Conservation (phyloP, 2,113 vertebrate species). For the Otus sunia region DNA sequence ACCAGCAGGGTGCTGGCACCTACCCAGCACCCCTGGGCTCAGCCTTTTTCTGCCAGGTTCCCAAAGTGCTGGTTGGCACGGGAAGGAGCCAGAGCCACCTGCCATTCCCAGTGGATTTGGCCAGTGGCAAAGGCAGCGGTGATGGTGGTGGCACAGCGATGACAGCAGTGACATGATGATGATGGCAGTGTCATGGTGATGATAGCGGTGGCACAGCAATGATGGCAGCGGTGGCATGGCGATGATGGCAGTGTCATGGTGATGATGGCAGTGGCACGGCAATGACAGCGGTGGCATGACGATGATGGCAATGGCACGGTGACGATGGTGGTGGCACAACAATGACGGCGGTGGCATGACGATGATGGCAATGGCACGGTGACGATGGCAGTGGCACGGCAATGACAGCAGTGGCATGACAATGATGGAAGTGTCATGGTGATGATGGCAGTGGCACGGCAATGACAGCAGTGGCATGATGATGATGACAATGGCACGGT, state of each 20-base stretch:
- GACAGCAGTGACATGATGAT: too few species aligned
- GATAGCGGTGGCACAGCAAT: accelerated
- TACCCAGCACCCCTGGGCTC: not conserved
- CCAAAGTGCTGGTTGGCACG: not conserved
- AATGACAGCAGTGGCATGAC: accelerated
- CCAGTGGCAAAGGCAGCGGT: not conserved
- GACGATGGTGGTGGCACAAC: accelerated
- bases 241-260: accelerated
- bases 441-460: accelerated
- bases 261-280: accelerated
- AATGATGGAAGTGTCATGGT: accelerated
- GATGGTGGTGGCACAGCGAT: not conserved
- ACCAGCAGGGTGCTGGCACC: not conserved
- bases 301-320: accelerated
- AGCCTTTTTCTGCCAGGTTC: not conserved
- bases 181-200: not conserved
- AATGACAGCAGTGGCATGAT: accelerated
- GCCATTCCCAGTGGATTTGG: not conserved
- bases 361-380: accelerated
- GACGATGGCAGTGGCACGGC: accelerated
- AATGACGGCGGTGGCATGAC: accelerated
- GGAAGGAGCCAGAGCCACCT: not conserved
- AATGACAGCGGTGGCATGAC: not conserved
- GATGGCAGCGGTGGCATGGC: accelerated
- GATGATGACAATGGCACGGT: accelerated